Percentiles rank a stretch among this genome's conserved stretches.
phyloP scores from a whole-genome alignment of 2,888 invertebrate genomes.

The Volucella bombylans region DNA sequence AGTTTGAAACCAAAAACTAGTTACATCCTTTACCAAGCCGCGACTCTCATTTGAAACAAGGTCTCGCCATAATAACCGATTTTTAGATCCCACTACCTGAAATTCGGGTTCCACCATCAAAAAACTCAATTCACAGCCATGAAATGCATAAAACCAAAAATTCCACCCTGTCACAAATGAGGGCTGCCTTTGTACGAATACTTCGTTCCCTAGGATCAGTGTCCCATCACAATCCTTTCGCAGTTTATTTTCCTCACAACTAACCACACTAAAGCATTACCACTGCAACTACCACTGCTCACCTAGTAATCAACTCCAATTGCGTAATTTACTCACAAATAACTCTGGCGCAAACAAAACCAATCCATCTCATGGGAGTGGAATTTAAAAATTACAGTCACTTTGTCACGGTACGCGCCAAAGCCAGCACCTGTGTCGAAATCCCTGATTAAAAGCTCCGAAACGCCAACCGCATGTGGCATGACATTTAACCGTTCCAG shows the following conservation, averaged over 20 bases:
- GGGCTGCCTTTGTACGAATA: neutral
- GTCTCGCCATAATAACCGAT: no score
- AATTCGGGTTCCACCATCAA: no score
- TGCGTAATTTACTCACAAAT: conserved; percentile 22
- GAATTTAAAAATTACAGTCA: conserved; percentile 56
- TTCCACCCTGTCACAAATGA: neutral
- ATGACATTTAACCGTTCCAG: conserved; percentile 45
- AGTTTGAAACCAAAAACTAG: no score
- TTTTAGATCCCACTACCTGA: no score
- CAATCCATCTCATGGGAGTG: conserved; percentile 28
- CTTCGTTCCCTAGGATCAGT: neutral
- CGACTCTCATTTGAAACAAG: no score
- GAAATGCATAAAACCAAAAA: neutral
- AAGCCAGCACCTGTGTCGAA: conserved; percentile 42
- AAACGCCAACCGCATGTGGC: conserved; percentile 61
- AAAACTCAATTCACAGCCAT: neutral
- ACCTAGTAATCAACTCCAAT: conserved; percentile 34
- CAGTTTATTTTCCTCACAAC: neutral
- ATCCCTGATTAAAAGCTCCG: conserved; percentile 65
- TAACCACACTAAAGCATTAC: conserved; percentile 28
- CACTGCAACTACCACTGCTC: conserved; percentile 1
- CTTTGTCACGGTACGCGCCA: conserved; percentile 54
- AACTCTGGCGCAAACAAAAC: conserved; percentile 32
- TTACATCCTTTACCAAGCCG: no score
- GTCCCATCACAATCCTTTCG: conserved; percentile 6